phyloP scores from a whole-genome alignment of 2,888 invertebrate species.

The Diarsia rubi region DNA sequence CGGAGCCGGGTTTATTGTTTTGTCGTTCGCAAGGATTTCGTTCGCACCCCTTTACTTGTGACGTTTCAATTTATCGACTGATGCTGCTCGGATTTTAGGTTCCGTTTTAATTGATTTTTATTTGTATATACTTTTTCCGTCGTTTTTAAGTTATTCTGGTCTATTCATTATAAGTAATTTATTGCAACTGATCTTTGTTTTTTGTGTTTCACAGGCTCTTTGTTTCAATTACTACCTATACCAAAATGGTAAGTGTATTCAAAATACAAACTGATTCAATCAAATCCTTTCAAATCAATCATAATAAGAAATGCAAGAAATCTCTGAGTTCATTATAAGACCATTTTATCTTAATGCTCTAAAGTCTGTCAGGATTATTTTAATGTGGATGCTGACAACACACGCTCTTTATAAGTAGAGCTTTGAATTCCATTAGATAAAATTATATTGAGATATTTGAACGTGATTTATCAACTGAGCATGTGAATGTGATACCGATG shows the following conservation, averaged over 20 bases:
- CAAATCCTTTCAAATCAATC: conserved; percentile 46
- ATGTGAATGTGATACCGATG: conserved; percentile 30
- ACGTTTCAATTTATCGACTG: conserved; percentile 64
- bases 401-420: conserved; percentile 57
- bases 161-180: neutral
- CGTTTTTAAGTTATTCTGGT: neutral
- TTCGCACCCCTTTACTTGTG: conserved; percentile 46
- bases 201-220: neutral
- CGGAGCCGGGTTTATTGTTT: conserved; percentile 68
- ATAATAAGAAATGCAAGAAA: conserved; percentile 53
- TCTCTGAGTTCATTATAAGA: conserved; percentile 48
- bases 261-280: conserved; percentile 17
- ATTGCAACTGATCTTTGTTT: neutral
- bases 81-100: conserved; percentile 6
- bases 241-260: conserved; percentile 1
- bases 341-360: conserved; percentile 76
- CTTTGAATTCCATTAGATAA: conserved; percentile 68
- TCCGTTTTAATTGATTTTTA: conserved; percentile 4
- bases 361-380: conserved; percentile 74
- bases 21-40: conserved; percentile 66
- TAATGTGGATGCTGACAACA: conserved; percentile 62
- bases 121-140: neutral
- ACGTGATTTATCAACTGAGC: conserved; percentile 42
- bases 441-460: conserved; percentile 44
- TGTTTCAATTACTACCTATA: neutral